Base-by-base conservation (phyloP, 2,888 invertebrate genomes). In the Stegana nigrithorax region DNA sequence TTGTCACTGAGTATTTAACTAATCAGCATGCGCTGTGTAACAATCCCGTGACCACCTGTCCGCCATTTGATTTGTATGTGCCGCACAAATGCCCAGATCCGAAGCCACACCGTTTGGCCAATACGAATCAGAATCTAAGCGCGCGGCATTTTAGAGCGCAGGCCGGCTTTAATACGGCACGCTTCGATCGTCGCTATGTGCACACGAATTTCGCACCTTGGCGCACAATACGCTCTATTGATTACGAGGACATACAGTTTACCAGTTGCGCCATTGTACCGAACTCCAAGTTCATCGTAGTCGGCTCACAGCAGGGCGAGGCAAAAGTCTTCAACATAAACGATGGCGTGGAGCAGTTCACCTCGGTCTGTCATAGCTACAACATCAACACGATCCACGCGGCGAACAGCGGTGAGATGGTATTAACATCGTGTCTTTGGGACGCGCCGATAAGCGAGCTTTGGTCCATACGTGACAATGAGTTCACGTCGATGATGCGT, bases 21-120 rank as follows among this genome's bases (percentile, higher is more conserved):
- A 96, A 97, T 87, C 98, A 99, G 85, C 99, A 99, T 87, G 93
- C 97, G n/a, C 87, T 96, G 6, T 99, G 99, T 87, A 95, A 94
- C 87, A 96, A 98, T 86, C 99, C 99, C 0, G 96, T 99, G 87
- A 94, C 95, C 29, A 97, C 97, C 0, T 98, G 98, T 86, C 98
- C 98, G 0, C 95, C 96, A 82, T 98, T 98, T 83, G 96, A 96
- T 84, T 88, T 98, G 36, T 95, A 96, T 81, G 94, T 94, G 69
- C 97, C 97, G 0, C 98, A 99, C 87, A 94, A 95, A 79, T 99
- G 98, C 85, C 98, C 98, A 0, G 95, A 95, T 86, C 93, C 93
- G 0, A 90, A 90, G 75, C 90, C 91, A 58, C 85, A 83, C 63
- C 81, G 84, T 27, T 64, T 78, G 12, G 67, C 77, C 7, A 83